Conservation (phyloP, 2,113 vertebrate genomes). For the Podilymbus podiceps region DNA sequence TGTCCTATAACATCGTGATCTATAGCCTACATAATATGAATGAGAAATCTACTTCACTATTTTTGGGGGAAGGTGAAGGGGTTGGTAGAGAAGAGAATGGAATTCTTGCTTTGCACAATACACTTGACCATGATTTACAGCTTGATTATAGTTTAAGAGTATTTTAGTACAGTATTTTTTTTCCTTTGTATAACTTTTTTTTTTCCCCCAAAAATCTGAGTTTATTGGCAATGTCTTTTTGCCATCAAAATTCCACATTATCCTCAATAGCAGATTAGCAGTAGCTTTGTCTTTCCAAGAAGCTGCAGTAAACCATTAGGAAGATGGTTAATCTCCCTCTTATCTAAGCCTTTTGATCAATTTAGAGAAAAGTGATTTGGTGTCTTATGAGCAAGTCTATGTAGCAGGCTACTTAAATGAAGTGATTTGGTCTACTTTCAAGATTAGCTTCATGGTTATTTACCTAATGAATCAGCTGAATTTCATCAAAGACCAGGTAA, state of each 20-base stretch:
- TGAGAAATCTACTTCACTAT: background rate
- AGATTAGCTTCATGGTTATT: background rate
- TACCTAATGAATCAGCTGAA: background rate
- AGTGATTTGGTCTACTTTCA: conserved; percentile 3
- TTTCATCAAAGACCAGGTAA: background rate
- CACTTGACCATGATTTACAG: background rate
- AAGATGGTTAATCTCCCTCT: conserved; percentile 22
- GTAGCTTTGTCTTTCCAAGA: background rate
- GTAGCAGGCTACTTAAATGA: background rate
- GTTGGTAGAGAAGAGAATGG: background rate
- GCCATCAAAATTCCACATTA: conserved; percentile 28
- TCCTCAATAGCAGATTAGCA: background rate
- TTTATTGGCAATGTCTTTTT: background rate
- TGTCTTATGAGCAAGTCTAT: background rate
- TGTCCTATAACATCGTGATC: background rate
- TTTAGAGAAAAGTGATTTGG: conserved; percentile 6
- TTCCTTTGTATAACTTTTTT: background rate
- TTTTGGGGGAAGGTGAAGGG: background rate
- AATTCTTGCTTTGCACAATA: background rate
- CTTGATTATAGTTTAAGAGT: background rate
- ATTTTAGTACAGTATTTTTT: background rate
- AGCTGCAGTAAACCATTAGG: background rate
- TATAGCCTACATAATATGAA: background rate
- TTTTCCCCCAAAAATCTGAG: background rate
- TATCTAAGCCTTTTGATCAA: conserved; percentile 41